phyloP scores from a whole-genome alignment of 2,113 vertebrate genomes.

The Spea multiplicata region DNA sequence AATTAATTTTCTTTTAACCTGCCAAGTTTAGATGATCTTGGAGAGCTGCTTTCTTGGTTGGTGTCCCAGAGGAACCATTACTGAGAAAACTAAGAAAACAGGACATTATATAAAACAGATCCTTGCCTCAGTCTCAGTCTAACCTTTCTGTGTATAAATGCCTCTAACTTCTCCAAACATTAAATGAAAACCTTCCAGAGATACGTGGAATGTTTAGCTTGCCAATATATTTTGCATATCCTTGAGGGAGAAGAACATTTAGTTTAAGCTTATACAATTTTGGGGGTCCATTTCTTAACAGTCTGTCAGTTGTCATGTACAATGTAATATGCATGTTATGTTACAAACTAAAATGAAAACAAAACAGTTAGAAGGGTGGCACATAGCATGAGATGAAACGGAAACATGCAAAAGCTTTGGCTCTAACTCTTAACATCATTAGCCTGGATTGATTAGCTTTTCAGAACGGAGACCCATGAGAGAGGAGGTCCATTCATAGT shows the following conservation, averaged over 20 bases:
- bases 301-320: background rate
- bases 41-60: slow-evolving; percentile 53
- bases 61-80: slow-evolving; percentile 51
- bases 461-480: no score
- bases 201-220: slow-evolving; percentile 30
- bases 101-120: slow-evolving; percentile 47
- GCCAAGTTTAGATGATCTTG: slow-evolving; percentile 53
- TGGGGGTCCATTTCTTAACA: background rate
- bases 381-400: background rate
- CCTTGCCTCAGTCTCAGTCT: slow-evolving; percentile 20
- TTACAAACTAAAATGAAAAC: background rate
- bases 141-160: slow-evolving; percentile 33
- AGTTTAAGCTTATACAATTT: background rate
- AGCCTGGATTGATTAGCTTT: background rate
- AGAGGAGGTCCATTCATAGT: no score
- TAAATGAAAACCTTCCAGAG: slow-evolving; percentile 24
- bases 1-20: slow-evolving; percentile 57
- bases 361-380: background rate
- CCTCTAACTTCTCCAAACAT: slow-evolving; percentile 23
- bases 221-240: background rate
- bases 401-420: background rate
- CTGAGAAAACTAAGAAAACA: slow-evolving; percentile 46
- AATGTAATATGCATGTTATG: slow-evolving; percentile 2
- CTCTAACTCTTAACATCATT: background rate
- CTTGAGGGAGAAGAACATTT: background rate